A percentile compares a stretch with the other conserved stretches of the same genome.
Conservation (phyloP, 2,797 vertebrate species). For the Clarias fuscus region DNA sequence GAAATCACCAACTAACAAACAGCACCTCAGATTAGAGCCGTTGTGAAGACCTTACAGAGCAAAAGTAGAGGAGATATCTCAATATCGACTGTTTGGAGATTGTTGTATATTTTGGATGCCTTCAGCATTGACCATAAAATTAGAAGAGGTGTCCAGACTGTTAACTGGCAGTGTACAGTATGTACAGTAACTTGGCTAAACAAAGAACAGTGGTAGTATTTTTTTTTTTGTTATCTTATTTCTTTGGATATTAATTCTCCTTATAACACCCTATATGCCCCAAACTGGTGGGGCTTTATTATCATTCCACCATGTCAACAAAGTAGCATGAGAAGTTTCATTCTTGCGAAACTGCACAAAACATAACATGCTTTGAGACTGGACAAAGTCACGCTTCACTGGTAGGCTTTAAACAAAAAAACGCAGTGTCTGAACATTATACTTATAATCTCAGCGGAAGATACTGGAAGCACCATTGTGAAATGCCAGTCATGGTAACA, state of each 20-base stretch:
- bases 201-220: too few species aligned
- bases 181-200: too few species aligned
- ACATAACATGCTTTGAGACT: not conserved
- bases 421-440: not conserved
- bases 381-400: not conserved
- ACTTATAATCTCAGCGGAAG: not conserved
- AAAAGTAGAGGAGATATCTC: too few species aligned
- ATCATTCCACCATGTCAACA: not conserved
- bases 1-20: too few species aligned
- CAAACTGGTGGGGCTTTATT: not conserved
- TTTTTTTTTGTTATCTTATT: not conserved
- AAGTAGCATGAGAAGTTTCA: not conserved
- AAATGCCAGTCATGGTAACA: not conserved
- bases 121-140: too few species aligned
- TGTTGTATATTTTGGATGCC: too few species aligned
- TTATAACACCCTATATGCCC: not conserved
- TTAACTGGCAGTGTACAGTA: too few species aligned
- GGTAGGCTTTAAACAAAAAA: slow-evolving; percentile 10
- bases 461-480: not conserved
- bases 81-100: too few species aligned
- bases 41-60: too few species aligned
- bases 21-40: too few species aligned
- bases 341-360: not conserved
- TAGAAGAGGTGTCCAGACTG: too few species aligned
- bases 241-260: not conserved